Evolutionary conservation across 1,140 invertebrate genomes (phyloP).

Genomic region (Drosophila lini): DNA sequence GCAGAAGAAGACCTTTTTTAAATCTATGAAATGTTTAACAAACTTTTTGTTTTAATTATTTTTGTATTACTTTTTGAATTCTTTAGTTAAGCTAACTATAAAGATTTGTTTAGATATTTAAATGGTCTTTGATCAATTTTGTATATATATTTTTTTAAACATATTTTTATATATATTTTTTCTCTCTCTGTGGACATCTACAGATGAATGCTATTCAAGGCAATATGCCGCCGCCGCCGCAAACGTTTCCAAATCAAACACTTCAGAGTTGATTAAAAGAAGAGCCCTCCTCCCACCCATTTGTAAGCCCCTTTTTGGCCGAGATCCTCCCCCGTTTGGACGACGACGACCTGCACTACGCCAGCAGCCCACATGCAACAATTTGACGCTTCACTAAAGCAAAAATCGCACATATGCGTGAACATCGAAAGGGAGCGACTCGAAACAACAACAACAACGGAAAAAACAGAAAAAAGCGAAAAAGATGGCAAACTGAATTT

Average conservation of each 20-base stretch:
- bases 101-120: not conserved
- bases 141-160: not conserved
- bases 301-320: not conserved
- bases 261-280: conserved; percentile 78
- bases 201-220: conserved; percentile 27
- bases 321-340: conserved; percentile 22
- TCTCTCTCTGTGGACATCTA: conserved; percentile 3
- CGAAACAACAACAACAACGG: not conserved
- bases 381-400: conserved; percentile 74
- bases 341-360: conserved; percentile 5
- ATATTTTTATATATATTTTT: no score
- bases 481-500: conserved; percentile 24
- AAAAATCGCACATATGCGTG: conserved; percentile 75
- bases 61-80: no score
- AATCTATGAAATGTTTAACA: no score
- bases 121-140: no score
- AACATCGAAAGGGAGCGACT: conserved; percentile 25
- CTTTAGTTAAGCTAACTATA: not conserved
- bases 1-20: no score
- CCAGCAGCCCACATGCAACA: conserved; percentile 69
- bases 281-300: conserved; percentile 8
- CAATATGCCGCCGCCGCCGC: conserved; percentile 31
- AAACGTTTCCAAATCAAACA: conserved; percentile 75
- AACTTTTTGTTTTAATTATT: no score
- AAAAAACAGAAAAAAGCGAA: conserved; percentile 3